These are phyloP conservation scores for Nycteola revayana DNA, from an alignment of 2,888 invertebrate genomes.

Conservation along the genomic window DNA sequence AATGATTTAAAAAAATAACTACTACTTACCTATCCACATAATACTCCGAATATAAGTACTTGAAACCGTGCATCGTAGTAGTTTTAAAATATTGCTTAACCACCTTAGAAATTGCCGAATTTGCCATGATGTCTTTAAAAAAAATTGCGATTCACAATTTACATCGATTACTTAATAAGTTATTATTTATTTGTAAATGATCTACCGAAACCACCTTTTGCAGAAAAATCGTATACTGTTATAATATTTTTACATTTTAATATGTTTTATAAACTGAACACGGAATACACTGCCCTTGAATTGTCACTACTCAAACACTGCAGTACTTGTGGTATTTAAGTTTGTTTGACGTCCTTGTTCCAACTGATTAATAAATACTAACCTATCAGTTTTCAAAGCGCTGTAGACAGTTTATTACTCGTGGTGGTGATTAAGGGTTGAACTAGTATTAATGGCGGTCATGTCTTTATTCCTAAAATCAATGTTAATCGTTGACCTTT, in stretches of 20 bases:
- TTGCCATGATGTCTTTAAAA: slow-evolving; percentile 23
- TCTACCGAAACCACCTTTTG: too few relatives aligned
- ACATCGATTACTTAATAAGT: too few relatives aligned
- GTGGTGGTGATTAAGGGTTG: slow-evolving; percentile 5
- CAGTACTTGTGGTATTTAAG: slow-evolving; percentile 12
- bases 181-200: too few relatives aligned
- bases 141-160: too few relatives aligned
- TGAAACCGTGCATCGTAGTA: slow-evolving; percentile 70
- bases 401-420: slow-evolving; percentile 2
- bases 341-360: slow-evolving; percentile 7
- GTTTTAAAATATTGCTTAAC: slow-evolving; percentile 49
- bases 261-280: too few relatives aligned
- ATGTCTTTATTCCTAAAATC: too few relatives aligned
- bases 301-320: slow-evolving; percentile 9
- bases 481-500: too few relatives aligned
- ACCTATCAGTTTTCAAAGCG: slow-evolving; percentile 6
- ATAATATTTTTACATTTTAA: neutral
- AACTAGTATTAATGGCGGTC: slow-evolving; percentile 1
- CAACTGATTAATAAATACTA: slow-evolving; percentile 23
- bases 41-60: slow-evolving; percentile 54
- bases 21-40: slow-evolving; percentile 59
- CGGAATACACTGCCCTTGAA: slow-evolving; percentile 9
- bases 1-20: too few relatives aligned
- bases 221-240: too few relatives aligned
- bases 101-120: slow-evolving; percentile 23